These are phyloP conservation scores for Lota lota DNA, from an alignment of 2,113 vertebrate genomes.

Conservation along the genomic window DNA sequence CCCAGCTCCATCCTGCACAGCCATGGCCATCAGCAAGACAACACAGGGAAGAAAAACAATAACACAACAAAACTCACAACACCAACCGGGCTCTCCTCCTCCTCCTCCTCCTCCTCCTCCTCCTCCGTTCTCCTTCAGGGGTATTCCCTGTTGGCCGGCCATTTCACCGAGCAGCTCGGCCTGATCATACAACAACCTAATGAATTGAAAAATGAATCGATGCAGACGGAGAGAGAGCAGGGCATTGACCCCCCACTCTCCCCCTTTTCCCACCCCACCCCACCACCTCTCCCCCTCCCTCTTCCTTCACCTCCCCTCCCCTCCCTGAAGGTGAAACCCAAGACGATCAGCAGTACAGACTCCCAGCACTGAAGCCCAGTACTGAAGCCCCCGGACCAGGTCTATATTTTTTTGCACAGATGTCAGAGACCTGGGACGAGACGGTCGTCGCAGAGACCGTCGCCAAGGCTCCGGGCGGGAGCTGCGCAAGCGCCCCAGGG, in stretches of 20 bases:
- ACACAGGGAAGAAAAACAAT: slow-evolving; percentile 35
- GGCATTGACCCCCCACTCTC: slow-evolving; percentile 57
- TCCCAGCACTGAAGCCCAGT: slow-evolving; percentile 53
- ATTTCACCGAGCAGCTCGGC: slow-evolving; percentile 71
- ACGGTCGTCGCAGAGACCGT: slow-evolving; percentile 26
- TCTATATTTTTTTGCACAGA: slow-evolving; percentile 76
- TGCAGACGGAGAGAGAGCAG: slow-evolving; percentile 69
- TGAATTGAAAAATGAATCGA: slow-evolving; percentile 79
- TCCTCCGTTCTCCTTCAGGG: slow-evolving; percentile 61
- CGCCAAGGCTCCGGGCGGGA: slow-evolving; percentile 40
- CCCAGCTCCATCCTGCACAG: slow-evolving; percentile 55
- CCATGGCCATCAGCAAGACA: slow-evolving; percentile 58
- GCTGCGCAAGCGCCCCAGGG: slow-evolving; percentile 29
- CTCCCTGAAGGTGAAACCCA: slow-evolving; percentile 74
- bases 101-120: slow-evolving; percentile 26
- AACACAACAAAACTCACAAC: slow-evolving; percentile 28
- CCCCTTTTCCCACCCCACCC: slow-evolving; percentile 12
- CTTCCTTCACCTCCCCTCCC: no score
- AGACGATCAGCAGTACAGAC: slow-evolving; percentile 62
- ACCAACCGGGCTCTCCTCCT: background rate
- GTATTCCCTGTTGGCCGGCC: slow-evolving; percentile 70
- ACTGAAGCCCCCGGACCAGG: slow-evolving; percentile 50
- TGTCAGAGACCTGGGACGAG: slow-evolving; percentile 67
- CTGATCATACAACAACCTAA: slow-evolving; percentile 76
- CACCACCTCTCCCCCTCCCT: no score